A percentile compares a stretch with the other conserved stretches of the same genome.
phyloP scores from a whole-genome alignment of 2,888 invertebrate species.

The Emmelina monodactyla region DNA sequence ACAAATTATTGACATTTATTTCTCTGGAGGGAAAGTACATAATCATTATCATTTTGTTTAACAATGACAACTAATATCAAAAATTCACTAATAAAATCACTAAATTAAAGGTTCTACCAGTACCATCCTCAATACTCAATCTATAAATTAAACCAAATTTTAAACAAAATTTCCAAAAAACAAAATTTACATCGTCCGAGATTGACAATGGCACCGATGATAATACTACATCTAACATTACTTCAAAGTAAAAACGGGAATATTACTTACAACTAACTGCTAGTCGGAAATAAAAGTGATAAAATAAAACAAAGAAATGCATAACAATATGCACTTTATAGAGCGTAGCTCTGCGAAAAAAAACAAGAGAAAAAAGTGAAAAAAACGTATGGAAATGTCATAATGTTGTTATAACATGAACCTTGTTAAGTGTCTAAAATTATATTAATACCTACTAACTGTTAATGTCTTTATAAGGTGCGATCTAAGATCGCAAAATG shows the following conservation, averaged over 20 bases:
- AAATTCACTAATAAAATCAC: no score
- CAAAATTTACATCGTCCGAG: slow-evolving; percentile 20
- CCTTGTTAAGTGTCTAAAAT: slow-evolving; percentile 46
- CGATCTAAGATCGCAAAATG: slow-evolving; percentile 56
- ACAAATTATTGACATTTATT: neutral
- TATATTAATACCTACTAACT: slow-evolving; percentile 46
- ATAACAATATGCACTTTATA: slow-evolving; percentile 27
- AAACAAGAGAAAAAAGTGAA: slow-evolving; percentile 25
- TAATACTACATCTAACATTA: slow-evolving; percentile 37
- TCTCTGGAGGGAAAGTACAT: neutral
- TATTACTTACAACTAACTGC: slow-evolving; percentile 45
- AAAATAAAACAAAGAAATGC: slow-evolving; percentile 39
- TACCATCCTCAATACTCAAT: slow-evolving; percentile 33
- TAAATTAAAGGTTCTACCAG: slow-evolving; percentile 26
- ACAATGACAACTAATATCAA: slow-evolving; percentile 29
- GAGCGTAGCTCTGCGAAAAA: slow-evolving; percentile 27
- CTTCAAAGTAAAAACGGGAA: slow-evolving; percentile 46
- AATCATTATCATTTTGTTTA: neutral
- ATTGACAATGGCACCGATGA: slow-evolving; percentile 43
- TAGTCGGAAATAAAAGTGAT: no score
- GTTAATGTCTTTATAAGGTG: slow-evolving; percentile 63
- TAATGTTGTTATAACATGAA: slow-evolving; percentile 26
- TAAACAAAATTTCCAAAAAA: slow-evolving; percentile 11
- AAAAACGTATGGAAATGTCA: slow-evolving; percentile 46
- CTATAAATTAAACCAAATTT: slow-evolving; percentile 9